Percentiles rank a stretch among this genome's conserved stretches.
Evolutionary conservation across 2,113 vertebrate species (phyloP).

Genomic region (Dendropsophus ebraccatus): DNA sequence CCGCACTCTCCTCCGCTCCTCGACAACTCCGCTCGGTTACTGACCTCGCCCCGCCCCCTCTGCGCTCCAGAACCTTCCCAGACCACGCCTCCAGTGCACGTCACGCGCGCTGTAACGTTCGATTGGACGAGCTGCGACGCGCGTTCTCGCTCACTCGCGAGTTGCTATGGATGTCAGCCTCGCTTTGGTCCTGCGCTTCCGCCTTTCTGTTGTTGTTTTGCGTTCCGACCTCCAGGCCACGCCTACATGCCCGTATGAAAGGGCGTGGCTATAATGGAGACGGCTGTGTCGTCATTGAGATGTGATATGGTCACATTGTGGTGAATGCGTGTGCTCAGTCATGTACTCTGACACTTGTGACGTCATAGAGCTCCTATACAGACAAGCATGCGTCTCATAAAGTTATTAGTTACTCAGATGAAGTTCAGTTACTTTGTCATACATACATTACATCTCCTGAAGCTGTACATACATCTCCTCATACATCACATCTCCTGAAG

Average conservation of each 20-base stretch:
- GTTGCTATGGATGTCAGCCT: constrained; percentile 8
- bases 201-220: constrained; percentile 37
- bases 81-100: not conserved
- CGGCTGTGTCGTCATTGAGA: not conserved
- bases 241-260: not conserved
- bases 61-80: constrained; percentile 54
- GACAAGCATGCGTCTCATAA: too few relatives aligned
- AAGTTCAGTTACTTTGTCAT: too few relatives aligned
- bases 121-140: not conserved
- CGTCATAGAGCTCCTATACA: too few relatives aligned
- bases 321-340: too few relatives aligned
- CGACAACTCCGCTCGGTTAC: constrained; percentile 23
- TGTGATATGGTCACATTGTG: not conserved
- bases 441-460: too few relatives aligned
- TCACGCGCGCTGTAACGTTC: not conserved
- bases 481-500: too few relatives aligned
- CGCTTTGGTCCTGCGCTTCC: not conserved
- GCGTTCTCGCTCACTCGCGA: not conserved
- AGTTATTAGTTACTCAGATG: too few relatives aligned
- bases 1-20: not conserved
- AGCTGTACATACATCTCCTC: too few relatives aligned
- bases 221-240: not conserved
- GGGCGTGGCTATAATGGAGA: not conserved
- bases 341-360: too few relatives aligned
- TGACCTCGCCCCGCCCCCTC: constrained; percentile 44